These are phyloP conservation scores for Zophobas atratus DNA, from an alignment of 1,140 invertebrate genomes.

Conservation along the genomic window DNA sequence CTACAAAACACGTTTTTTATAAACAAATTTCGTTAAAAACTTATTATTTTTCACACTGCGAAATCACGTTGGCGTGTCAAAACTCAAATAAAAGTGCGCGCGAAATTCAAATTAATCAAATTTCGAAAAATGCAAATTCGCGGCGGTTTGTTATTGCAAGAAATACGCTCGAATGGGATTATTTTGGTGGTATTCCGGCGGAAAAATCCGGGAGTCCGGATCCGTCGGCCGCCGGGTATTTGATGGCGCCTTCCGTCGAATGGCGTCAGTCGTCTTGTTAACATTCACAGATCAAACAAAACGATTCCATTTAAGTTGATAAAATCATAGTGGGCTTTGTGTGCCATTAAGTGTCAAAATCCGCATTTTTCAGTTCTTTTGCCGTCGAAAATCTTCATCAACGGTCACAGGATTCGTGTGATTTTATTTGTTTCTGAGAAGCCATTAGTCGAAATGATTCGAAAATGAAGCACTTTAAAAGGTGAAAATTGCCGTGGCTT, in stretches of 20 bases:
- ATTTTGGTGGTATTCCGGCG: background rate
- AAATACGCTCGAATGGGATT: too few species aligned
- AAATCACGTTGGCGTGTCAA: background rate
- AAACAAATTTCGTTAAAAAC: background rate
- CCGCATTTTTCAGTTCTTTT: conserved; percentile 13
- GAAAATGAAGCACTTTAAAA: conserved; percentile 51
- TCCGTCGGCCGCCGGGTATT: conserved; percentile 28
- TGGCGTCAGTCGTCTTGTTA: conserved; percentile 9
- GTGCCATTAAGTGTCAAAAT: background rate
- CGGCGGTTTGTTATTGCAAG: background rate
- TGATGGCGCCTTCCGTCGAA: conserved; percentile 7
- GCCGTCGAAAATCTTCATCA: conserved; percentile 12
- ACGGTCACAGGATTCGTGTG: conserved; percentile 3
- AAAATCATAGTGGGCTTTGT: background rate
- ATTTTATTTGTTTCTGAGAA: conserved; percentile 49
- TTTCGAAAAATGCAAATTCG: background rate
- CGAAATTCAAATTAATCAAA: conserved; percentile 23
- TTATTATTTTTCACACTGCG: too few species aligned
- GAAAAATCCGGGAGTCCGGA: background rate
- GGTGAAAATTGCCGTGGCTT: conserved; percentile 52
- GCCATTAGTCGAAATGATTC: conserved; percentile 51
- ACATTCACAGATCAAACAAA: background rate
- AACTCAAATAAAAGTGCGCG: background rate
- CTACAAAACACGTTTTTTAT: background rate
- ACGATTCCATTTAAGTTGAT: background rate